Conservation (phyloP, 2,797 vertebrate genomes). For the Heterohyrax brucei region DNA sequence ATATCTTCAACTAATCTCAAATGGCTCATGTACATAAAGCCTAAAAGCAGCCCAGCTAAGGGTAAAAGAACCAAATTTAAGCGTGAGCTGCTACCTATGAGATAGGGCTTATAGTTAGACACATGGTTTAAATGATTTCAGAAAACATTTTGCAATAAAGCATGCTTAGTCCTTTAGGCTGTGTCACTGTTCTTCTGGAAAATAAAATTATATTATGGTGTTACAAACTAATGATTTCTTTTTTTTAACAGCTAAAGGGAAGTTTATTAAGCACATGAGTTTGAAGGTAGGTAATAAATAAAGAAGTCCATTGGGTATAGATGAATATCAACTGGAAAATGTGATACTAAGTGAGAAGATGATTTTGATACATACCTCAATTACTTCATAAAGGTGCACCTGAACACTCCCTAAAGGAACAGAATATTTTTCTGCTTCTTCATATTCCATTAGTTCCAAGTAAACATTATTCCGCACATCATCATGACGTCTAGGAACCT, state of each 20-base stretch:
- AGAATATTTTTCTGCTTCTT: constrained; percentile 1
- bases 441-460: constrained; percentile 83
- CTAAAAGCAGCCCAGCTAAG: neutral
- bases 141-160: constrained; percentile 43
- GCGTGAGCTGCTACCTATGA: neutral
- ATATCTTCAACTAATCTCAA: neutral
- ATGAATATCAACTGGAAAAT: constrained; percentile 32
- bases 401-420: constrained; percentile 77
- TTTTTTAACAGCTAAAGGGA: constrained; percentile 1
- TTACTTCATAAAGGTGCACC: constrained; percentile 87
- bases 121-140: constrained; percentile 39
- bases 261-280: constrained; percentile 33
- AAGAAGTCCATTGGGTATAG: neutral
- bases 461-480: constrained; percentile 85
- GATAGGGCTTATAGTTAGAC: neutral
- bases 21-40: neutral
- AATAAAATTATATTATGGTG: neutral
- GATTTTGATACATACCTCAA: constrained; percentile 80
- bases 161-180: neutral
- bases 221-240: neutral
- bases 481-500: constrained; percentile 86
- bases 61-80: constrained; percentile 26
- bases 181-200: neutral
- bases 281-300: constrained; percentile 56
- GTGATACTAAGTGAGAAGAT: neutral